phyloP scores from a whole-genome alignment of 2,888 invertebrate species.

The Lucinisca nassula region DNA sequence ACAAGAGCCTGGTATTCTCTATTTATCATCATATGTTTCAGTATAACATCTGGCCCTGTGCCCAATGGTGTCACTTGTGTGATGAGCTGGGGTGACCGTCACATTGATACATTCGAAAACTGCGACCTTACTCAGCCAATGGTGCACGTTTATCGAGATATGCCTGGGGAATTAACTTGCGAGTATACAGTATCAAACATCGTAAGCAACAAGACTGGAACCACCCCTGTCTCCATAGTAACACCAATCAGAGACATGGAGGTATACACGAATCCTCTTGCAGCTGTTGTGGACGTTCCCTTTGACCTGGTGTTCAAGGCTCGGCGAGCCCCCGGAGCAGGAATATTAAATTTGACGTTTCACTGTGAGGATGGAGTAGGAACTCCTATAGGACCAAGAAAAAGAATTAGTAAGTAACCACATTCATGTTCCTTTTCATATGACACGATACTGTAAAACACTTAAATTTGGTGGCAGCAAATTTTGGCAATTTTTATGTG shows the following conservation, averaged over 20 bases:
- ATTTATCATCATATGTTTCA: no score
- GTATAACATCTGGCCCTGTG: constrained; percentile 47
- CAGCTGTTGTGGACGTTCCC: constrained; percentile 58
- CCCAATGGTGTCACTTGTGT: constrained; percentile 74
- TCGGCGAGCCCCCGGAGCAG: constrained; percentile 69
- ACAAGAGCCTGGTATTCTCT: no score
- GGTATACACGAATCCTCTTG: constrained; percentile 60
- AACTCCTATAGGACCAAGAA: constrained; percentile 10
- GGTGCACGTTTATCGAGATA: constrained; percentile 54
- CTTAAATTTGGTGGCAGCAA: no score
- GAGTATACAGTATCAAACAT: constrained; percentile 72
- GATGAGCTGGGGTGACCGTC: constrained; percentile 76
- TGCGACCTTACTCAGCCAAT: constrained; percentile 50
- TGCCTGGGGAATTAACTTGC: constrained; percentile 53
- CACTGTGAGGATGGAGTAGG: constrained; percentile 65
- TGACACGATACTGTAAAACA: no score
- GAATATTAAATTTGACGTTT: constrained; percentile 62
- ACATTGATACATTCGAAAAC: constrained; percentile 12
- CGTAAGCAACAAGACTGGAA: constrained; percentile 62
- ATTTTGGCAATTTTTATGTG: no score
- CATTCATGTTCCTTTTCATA: not conserved
- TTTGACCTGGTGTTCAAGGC: constrained; percentile 69
- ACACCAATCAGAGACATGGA: constrained; percentile 68
- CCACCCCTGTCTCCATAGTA: constrained; percentile 62
- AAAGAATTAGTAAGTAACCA: constrained; percentile 11